These are phyloP conservation scores for Caloenas nicobarica DNA, from an alignment of 2,113 vertebrate species.

Conservation along the genomic window DNA sequence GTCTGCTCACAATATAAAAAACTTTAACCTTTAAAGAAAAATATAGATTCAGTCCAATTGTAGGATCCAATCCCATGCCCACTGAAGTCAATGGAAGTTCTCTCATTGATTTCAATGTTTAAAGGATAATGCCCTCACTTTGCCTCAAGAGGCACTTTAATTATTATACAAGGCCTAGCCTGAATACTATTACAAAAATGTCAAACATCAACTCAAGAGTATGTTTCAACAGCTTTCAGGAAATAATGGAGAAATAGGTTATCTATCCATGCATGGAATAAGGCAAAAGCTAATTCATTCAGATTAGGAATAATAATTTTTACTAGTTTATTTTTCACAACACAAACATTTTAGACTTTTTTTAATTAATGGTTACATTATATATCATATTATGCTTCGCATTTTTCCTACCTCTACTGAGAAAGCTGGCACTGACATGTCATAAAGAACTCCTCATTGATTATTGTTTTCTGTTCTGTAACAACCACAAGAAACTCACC, in stretches of 20 bases:
- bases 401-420: conserved; percentile 81
- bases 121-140: conserved; percentile 47
- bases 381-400: conserved; percentile 74
- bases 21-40: conserved; percentile 73
- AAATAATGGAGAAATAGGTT: conserved; percentile 82
- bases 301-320: conserved; percentile 76
- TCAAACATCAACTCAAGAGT: conserved; percentile 71
- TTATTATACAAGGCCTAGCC: conserved; percentile 66
- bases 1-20: conserved; percentile 77
- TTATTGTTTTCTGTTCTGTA: conserved; percentile 64
- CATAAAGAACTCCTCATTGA: conserved; percentile 70
- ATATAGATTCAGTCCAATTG: conserved; percentile 63
- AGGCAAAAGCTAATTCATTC: conserved; percentile 88
- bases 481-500: conserved; percentile 56
- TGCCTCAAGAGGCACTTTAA: conserved; percentile 63
- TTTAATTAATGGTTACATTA: conserved; percentile 77
- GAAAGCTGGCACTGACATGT: conserved; percentile 76
- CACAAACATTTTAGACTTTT: conserved; percentile 81
- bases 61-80: conserved; percentile 44
- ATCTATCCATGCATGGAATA: conserved; percentile 92
- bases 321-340: conserved; percentile 82
- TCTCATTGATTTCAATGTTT: conserved; percentile 56
- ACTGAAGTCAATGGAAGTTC: conserved; percentile 46
- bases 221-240: conserved; percentile 72
- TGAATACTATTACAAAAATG: conserved; percentile 70